phyloP scores from a whole-genome alignment of 2,888 invertebrate species.

The Subacronicta megacephala region DNA sequence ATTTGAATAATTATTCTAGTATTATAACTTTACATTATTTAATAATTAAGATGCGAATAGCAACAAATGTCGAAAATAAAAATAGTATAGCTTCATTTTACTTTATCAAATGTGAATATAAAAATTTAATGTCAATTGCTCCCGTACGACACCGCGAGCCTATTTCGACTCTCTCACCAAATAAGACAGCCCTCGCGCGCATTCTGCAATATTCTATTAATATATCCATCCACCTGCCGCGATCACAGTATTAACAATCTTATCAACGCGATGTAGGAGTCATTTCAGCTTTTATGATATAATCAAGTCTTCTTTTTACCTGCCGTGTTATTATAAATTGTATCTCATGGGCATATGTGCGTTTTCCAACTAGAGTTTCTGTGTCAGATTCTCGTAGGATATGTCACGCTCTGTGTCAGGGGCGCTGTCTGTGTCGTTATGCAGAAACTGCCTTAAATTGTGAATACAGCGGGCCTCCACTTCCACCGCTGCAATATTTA shows the following conservation, averaged over 20 bases:
- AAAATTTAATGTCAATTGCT: slow-evolving; percentile 31
- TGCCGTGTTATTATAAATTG: slow-evolving; percentile 73
- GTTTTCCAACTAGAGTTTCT: slow-evolving; percentile 60
- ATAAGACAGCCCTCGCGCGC: slow-evolving; percentile 79
- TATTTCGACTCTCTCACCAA: slow-evolving; percentile 74
- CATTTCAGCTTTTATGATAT: slow-evolving; percentile 32
- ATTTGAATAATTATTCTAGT: too few species aligned
- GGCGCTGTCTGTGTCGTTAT: slow-evolving; percentile 43
- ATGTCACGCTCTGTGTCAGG: slow-evolving; percentile 51
- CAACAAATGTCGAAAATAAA: too few species aligned
- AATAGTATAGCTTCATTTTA: too few species aligned
- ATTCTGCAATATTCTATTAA: slow-evolving; percentile 82
- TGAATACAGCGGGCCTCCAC: slow-evolving; percentile 61
- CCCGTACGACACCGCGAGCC: slow-evolving; percentile 61
- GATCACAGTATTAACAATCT: slow-evolving; percentile 47
- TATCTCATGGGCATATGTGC: slow-evolving; percentile 58
- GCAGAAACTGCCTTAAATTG: slow-evolving; percentile 56
- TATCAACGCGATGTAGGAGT: slow-evolving; percentile 47
- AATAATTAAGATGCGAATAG: too few species aligned
- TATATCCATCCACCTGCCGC: slow-evolving; percentile 55
- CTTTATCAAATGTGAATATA: background rate
- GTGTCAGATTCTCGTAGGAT: slow-evolving; percentile 27
- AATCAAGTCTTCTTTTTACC: slow-evolving; percentile 66
- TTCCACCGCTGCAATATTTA: slow-evolving; percentile 74
- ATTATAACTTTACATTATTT: too few species aligned